Conservation (phyloP, 2,113 vertebrate species). For the Rhynchopsitta pachyrhyncha region DNA sequence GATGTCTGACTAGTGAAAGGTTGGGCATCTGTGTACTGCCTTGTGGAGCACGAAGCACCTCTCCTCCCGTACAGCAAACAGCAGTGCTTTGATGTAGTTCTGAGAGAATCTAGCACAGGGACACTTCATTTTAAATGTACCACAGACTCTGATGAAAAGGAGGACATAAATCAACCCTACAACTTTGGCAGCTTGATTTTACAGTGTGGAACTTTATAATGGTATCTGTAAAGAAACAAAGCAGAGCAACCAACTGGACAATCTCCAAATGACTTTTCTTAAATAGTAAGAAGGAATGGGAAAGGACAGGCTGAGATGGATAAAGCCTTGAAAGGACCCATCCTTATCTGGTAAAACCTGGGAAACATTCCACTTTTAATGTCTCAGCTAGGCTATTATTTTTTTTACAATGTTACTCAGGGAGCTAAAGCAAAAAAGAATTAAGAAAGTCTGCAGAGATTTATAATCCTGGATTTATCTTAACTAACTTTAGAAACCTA, state of each 20-base stretch:
- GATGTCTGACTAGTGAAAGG: neutral
- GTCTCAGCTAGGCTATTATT: neutral
- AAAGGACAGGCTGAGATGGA: neutral
- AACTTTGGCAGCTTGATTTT: neutral
- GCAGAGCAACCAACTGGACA: neutral
- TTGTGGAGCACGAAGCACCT: neutral
- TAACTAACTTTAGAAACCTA: neutral
- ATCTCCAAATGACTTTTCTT: neutral
- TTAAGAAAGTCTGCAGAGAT: neutral
- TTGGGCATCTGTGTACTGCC: neutral
- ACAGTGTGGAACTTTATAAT: neutral
- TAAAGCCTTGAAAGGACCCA: neutral
- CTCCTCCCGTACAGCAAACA: neutral
- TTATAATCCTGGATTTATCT: neutral
- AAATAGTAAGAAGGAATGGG: neutral
- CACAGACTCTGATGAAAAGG: neutral
- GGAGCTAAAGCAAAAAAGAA: neutral
- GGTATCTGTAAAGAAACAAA: neutral
- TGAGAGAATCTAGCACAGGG: neutral
- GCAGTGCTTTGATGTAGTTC: neutral
- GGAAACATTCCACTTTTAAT: neutral
- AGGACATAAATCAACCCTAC: neutral
- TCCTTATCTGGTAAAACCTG: neutral
- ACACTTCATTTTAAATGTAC: neutral
- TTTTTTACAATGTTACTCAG: neutral